Percentiles rank a stretch among this genome's conserved stretches.
These are phyloP conservation scores for Lycocerus yunnanus DNA, from an alignment of 2,888 invertebrate genomes.

Conservation along the genomic window DNA sequence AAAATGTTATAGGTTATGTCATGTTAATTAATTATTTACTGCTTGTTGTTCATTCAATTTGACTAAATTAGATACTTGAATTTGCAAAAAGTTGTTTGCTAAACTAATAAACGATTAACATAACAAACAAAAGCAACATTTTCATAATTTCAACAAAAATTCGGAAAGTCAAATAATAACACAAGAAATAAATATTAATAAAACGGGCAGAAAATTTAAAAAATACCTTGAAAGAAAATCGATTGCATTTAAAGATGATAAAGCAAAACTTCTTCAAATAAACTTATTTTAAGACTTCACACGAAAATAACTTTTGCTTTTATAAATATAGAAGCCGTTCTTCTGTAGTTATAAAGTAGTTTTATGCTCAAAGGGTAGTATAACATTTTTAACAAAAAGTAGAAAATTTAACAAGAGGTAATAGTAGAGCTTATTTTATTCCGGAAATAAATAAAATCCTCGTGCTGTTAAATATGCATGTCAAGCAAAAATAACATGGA, in stretches of 20 bases:
- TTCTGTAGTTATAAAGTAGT: neutral
- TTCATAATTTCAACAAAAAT: neutral
- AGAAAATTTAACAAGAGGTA: neutral
- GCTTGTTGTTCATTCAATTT: neutral
- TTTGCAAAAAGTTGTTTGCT: neutral
- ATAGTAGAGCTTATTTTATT: neutral
- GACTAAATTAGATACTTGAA: neutral
- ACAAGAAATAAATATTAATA: neutral
- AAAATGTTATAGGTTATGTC: neutral
- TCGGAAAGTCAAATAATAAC: neutral
- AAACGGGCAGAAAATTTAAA: neutral
- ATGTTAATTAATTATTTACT: neutral
- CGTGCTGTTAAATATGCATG: neutral
- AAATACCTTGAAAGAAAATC: neutral
- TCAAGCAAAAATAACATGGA: neutral
- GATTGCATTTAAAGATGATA: neutral
- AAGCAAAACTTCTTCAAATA: neutral
- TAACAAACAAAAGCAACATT: neutral
- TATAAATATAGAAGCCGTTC: neutral
- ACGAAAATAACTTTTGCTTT: slow-evolving; percentile 1
- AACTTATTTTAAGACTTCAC: neutral
- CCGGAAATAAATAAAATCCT: neutral
- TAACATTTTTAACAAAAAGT: neutral
- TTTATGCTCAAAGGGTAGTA: neutral
- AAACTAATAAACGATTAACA: neutral